Evolutionary conservation across 2,113 vertebrate species (phyloP).

Genomic region (Thinocorus orbignyianus): DNA sequence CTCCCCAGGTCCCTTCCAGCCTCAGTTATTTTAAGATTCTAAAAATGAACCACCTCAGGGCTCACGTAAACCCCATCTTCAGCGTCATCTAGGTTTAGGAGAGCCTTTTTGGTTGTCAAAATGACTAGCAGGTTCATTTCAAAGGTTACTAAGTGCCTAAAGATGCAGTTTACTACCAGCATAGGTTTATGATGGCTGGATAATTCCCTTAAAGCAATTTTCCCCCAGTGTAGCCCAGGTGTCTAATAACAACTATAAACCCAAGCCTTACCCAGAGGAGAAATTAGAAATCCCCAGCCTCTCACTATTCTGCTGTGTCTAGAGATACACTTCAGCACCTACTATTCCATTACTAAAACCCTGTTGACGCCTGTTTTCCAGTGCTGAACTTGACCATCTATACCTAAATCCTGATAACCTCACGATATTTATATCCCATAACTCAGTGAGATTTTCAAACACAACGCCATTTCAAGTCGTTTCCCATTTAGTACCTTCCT

Average conservation of each 20-base stretch:
- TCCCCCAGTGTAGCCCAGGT: neutral
- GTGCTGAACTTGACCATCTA: neutral
- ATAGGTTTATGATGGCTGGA: neutral
- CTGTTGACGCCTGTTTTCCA: neutral
- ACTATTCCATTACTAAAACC: neutral
- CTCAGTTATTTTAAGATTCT: neutral
- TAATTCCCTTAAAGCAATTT: neutral
- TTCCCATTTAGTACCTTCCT: neutral
- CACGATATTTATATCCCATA: neutral
- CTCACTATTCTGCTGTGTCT: neutral
- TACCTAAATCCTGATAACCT: neutral
- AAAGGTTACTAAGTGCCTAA: neutral
- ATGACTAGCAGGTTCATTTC: neutral
- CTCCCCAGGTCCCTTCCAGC: neutral
- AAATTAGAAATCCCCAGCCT: neutral
- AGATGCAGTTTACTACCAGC: neutral
- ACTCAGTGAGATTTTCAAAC: neutral
- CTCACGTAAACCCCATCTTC: neutral
- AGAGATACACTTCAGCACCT: neutral
- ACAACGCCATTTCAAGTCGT: neutral
- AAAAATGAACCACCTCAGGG: neutral
- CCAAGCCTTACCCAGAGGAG: neutral
- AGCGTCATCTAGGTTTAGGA: neutral
- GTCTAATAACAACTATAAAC: neutral
- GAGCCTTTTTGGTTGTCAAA: neutral